Base-by-base conservation (phyloP, 2,888 invertebrate genomes). In the Seira musarum region DNA sequence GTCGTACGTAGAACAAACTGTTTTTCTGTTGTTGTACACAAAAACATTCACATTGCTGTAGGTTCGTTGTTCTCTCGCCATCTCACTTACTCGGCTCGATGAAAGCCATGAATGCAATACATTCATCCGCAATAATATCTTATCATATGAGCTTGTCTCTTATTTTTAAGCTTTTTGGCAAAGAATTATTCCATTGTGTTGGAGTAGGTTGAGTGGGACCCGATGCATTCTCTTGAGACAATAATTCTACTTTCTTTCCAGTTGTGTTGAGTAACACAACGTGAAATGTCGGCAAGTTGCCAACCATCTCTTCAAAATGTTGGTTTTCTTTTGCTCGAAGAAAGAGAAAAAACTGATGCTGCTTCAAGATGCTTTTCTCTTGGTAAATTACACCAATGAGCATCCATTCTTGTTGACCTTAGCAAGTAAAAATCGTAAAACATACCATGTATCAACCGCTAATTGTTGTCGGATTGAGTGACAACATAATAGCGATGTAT, bases 211-310 rank as follows among this genome's bases (percentile, higher is more conserved):
- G 79, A 72, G 72, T 71, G 67, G 61, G 64, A 72, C 46, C 3
- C 15, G 35, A 71, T 72, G 63, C 72, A 79, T 79, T 72, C 79
- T 79, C 72, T 79, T 68, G 72, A 61, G 78, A 72, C 70, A 53
- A 57, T 72, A 64, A 60, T 67, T 60, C 60, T 60, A 22, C 60
- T 60, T 21, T 60, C 22, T 60, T 21, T 60, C 60, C 60, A 60
- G 60, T 60, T 60, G 60, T 60, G 60, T 60, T 15, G 60, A 60
- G 21, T 13, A 21, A 57, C 17, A n/a, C 17, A 19, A 30, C 67
- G 1, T 40, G 66, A 61, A 67, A 72, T 63, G 67, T 79, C 72
- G 79, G 79, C 72, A 72, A 17, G 35, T 65, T 79, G 79, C 79
- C 79, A 79, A 73, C 63, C 49, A 60, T 10, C 13, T 60, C 30